phyloP scores from a whole-genome alignment of 1,140 invertebrate species.

The Drosophila azteca region DNA sequence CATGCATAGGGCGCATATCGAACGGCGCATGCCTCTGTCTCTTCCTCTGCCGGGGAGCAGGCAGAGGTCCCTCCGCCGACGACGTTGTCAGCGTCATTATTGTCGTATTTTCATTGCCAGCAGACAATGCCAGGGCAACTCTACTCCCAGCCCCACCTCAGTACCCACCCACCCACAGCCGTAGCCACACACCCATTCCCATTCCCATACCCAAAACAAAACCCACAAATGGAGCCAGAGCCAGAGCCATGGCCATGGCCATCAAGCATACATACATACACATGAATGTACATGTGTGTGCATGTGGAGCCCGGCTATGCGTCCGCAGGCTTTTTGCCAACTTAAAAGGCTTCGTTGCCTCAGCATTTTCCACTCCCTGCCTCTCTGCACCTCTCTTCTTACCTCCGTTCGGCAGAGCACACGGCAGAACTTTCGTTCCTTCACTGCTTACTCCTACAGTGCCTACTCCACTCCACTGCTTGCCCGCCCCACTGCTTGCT shows the following conservation, averaged over 20 bases:
- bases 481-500: conserved; percentile 43
- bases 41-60: background rate
- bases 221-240: conserved; percentile 35
- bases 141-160: conserved; percentile 21
- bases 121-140: conserved; percentile 80
- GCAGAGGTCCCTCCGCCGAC: conserved; percentile 23
- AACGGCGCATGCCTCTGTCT: conserved; percentile 62
- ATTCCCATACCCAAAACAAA: no score
- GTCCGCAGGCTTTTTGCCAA: conserved; percentile 66
- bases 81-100: conserved; percentile 45
- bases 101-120: conserved; percentile 79
- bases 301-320: conserved; percentile 18
- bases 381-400: conserved; percentile 4
- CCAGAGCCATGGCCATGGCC: background rate
- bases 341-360: conserved; percentile 73
- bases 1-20: conserved; percentile 38
- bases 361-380: conserved; percentile 41
- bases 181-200: conserved; percentile 9
- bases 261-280: conserved; percentile 1
- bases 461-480: conserved; percentile 22
- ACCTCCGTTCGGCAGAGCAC: background rate
- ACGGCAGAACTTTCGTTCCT: conserved; percentile 13
- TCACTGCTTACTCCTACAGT: conserved; percentile 11
- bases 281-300: conserved; percentile 9
- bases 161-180: conserved; percentile 14